A percentile compares a stretch with the other conserved stretches of the same genome.
phyloP scores from a whole-genome alignment of 2,797 vertebrate species.

The Chloroceryle amazona region DNA sequence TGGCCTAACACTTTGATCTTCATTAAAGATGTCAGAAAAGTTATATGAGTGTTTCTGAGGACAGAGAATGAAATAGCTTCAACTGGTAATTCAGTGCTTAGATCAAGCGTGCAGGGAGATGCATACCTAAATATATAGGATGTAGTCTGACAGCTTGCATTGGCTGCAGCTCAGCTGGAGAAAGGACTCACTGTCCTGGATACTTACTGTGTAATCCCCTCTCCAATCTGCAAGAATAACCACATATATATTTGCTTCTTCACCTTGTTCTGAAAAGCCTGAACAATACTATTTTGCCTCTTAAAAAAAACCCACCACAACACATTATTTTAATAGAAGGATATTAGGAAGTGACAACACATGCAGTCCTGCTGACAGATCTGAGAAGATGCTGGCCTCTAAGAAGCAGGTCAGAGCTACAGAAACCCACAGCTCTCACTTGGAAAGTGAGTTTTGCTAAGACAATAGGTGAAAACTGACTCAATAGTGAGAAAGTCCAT shows the following conservation, averaged over 20 bases:
- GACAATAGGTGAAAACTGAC: not conserved
- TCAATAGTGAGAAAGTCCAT: not conserved
- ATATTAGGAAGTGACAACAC: not conserved
- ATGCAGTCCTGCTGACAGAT: not conserved
- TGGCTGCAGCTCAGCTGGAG: not conserved
- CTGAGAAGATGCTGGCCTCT: not conserved
- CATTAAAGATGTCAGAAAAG: not conserved
- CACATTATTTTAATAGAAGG: not conserved
- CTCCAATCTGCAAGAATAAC: not conserved
- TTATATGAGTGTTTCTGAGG: not conserved
- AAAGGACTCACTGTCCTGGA: not conserved
- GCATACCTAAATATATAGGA: not conserved
- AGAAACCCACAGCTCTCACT: not conserved
- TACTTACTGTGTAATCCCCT: not conserved
- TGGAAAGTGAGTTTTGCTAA: not conserved
- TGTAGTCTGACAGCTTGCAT: not conserved
- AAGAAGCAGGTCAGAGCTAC: not conserved
- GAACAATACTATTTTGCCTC: not conserved
- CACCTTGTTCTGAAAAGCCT: not conserved
- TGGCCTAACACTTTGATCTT: rapidly evolving
- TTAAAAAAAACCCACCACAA: not conserved
- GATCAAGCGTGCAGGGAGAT: not conserved
- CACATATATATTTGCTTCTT: not conserved
- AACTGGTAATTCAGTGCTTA: not conserved
- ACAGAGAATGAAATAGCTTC: not conserved